Base-by-base conservation (phyloP, 2,797 vertebrate genomes). In the Streptopelia turtur region DNA sequence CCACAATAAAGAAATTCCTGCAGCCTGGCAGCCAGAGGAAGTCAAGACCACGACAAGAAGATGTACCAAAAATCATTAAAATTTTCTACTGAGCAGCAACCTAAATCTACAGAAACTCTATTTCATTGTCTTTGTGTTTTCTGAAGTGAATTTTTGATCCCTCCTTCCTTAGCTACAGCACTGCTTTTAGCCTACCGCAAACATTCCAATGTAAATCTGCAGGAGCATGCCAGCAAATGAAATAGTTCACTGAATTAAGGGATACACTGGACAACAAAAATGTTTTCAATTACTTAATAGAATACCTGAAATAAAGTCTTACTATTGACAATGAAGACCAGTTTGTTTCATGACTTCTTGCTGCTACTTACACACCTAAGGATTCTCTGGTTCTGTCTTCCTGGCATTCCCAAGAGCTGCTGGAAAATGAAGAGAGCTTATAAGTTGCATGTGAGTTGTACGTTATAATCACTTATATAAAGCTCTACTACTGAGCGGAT, bases 1-100 rank as follows among this genome's bases (percentile, higher is more conserved):
- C 98, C 3, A 97, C 98, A 33, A 98, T 99, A 95, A 96, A 94
- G 57, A 98, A 96, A 91, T 99, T 99, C 95, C 95, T 99, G 86
- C 96, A 98, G 94, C 98, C 98, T 10, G 98, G 98, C 65, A 99
- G 99, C 95, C 98, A 98, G 91, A 98, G 98, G 84, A 99, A 98
- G 93, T 94, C 92, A 0, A 97, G 49, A 16, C 66, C 96, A 0
- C 98, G 98, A 37, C 96, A 97, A 3, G 74, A 18, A 3, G 98
- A 98, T 1, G 0, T 96, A 4, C 79, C 96, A 12, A 97, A 90
- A 3, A 93, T 97, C n/a, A 87, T 56, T 33, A 94, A 91, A 18
- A 94, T 98, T 56, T 97, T 99, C 76, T 0, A 47, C 35, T 22
- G 60, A 92, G 53, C 33, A 16, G 45, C 49, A 21, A 1, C 6